phyloP scores from a whole-genome alignment of 2,797 vertebrate species.

The Oceanodroma leucorhoa region DNA sequence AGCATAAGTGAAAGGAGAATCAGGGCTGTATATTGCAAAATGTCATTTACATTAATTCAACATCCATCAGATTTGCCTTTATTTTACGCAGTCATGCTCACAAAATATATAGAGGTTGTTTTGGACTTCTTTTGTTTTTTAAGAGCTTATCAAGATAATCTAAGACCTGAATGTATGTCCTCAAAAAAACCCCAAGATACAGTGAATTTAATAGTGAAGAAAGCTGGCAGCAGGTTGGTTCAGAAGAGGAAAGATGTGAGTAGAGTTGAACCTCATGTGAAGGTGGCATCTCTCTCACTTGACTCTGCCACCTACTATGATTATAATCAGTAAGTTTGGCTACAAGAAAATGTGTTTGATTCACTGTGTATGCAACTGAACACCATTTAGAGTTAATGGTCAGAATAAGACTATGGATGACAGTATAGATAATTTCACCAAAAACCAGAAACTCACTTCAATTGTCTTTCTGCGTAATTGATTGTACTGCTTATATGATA shows the following conservation, averaged over 20 bases:
- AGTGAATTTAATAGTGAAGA: not conserved
- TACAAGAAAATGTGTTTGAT: not conserved
- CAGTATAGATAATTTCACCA: not conserved
- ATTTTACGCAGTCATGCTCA: slow-evolving; percentile 16
- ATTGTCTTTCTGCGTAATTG: not conserved
- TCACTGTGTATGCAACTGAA: not conserved
- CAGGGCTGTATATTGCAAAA: not conserved
- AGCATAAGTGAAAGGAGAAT: slow-evolving; percentile 30
- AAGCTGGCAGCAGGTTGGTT: not conserved
- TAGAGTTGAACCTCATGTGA: not conserved
- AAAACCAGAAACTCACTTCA: not conserved
- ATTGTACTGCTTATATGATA: not conserved
- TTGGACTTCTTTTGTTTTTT: not conserved
- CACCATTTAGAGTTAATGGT: not conserved
- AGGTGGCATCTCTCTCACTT: not conserved
- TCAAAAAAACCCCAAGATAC: not conserved
- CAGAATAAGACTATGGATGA: not conserved
- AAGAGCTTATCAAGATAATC: not conserved
- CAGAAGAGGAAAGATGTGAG: not conserved
- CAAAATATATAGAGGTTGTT: not conserved
- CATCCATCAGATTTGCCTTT: slow-evolving; percentile 27
- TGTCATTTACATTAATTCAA: slow-evolving; percentile 41
- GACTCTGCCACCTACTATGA: not conserved
- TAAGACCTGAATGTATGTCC: not conserved
- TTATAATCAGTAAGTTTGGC: not conserved